Conservation (phyloP, 2,888 invertebrate genomes). For the Tuberolachnus salignus region DNA sequence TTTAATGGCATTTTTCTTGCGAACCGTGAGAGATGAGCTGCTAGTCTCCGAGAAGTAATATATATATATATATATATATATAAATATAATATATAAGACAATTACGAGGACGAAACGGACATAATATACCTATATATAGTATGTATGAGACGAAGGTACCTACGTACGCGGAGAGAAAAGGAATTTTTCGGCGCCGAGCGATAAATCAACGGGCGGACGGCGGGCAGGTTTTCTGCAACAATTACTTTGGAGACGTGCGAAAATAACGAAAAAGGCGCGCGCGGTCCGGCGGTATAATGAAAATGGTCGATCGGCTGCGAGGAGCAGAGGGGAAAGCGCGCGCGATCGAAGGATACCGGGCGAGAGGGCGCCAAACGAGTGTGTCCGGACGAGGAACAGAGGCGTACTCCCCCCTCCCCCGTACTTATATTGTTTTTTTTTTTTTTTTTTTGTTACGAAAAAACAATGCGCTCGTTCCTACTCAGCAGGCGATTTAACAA, state of each 20-base stretch:
- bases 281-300: not conserved
- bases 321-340: not conserved
- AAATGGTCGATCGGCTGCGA: conserved; percentile 2
- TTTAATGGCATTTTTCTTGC: no score
- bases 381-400: not conserved
- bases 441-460: no score
- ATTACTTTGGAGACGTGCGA: conserved; percentile 40
- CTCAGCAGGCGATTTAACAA: not conserved
- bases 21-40: no score
- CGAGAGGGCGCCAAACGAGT: not conserved
- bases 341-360: no score
- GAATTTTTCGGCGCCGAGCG: not conserved
- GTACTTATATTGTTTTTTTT: no score
- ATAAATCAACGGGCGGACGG: conserved; percentile 28
- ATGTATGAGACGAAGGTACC: no score
- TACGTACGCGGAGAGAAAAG: not conserved
- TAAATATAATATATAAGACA: not conserved
- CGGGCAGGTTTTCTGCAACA: conserved; percentile 32
- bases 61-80: not conserved
- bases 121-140: not conserved
- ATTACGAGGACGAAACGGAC: not conserved
- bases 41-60: not conserved
- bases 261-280: conserved; percentile 18
- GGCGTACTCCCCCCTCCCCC: not conserved
- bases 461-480: not conserved